Evolutionary conservation across 1,140 invertebrate species (phyloP), one percentile per base, ranked within the genome.

Genomic region (Maniola jurtina): DNA sequence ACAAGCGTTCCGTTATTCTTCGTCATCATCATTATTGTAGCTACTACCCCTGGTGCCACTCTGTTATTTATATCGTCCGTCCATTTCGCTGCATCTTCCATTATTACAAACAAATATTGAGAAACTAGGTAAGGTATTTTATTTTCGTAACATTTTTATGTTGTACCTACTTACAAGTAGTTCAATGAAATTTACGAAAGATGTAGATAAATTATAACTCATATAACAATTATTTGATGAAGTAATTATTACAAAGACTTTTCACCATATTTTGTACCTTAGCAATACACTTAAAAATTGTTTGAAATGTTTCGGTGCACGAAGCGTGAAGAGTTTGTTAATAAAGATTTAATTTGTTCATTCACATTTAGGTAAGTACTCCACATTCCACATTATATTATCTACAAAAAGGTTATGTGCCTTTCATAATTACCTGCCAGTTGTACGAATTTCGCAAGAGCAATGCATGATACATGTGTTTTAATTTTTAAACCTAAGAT

Each of bases 251-350:
- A 61, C 57, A 47, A 48, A 34, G 1, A 6, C 52, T 11, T 55
- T 34, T 34, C 2, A 34, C 6, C 34, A 6, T 34, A 9, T 34
- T 55, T 55, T 55, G 13, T 16, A 50, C 48, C 10, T 16, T 25
- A 0, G 16, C 6, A 55, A 55, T 55, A 59, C 40, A 56, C 42
- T 64, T 55, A 56, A 61, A 64, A 56, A 62, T 55, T 61, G 63
- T 65, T 66, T 48, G 63, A 68, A 61, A 64, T 69, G 61, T 60
- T 40, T 72, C 58, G 55, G 60, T 63, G 64, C 47, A 55, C 64
- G 52, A 61, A 78, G 68, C 78, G 75, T 79, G 70, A 80, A 80
- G 66, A 47, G 65, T 80, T 76, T 75, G 71, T 72, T 66, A 76
- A 76, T 76, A 71, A 72, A 69, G 50, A 68, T 61, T 69, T 71